Evolutionary conservation across 2,888 invertebrate genomes (phyloP), one percentile per base, ranked within the genome.

Genomic region (Drosophila picticornis): DNA sequence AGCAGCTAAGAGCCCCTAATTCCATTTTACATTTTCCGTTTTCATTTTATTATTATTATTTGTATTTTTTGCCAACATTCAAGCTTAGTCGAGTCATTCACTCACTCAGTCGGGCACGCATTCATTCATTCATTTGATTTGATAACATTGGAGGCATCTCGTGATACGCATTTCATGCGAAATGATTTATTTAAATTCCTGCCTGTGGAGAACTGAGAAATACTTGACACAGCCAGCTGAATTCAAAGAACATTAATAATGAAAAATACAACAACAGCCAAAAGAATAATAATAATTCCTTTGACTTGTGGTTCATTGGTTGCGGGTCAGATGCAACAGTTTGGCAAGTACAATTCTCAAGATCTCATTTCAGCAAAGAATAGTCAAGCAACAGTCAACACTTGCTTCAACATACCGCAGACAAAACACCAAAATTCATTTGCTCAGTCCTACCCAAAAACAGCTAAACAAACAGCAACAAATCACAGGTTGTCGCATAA

Each of bases 121-220:
- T 43, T 57, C 66, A 66, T 61, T 65, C 84, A 88, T 76, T 84
- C 80, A 84, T 83, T 86, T 89, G 82, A 89, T 87, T 90, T 84
- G 80, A 75, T 83, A 89, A 80, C 72, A 87, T 80, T 80, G 63
- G 66, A 77, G 72, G 61, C 46, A 70, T 57, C 75, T 69, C 72
- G 64, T 69, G 73, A 46, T 88, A 71, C 77, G 81, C 81, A 86
- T 86, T 77, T 79, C 89, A 77, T 74, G 73, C 72, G 74, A 77
- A 88, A 90, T 90, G 91, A 90, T 88, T 88, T 88, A 88, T 88
- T 88, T 83, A 90, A 88, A 90, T 88, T 88, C 90, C 90, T 38
- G 38, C 38, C 27, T 16, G 7, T 38, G 38, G 13, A 51, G 77
- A 75, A 19, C 48, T 63, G 58, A 62, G 59, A 74, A 76, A 68